Percentiles rank a stretch among this genome's conserved stretches.
Conservation (phyloP, 1,140 invertebrate genomes). For the Araneus ventricosus region DNA sequence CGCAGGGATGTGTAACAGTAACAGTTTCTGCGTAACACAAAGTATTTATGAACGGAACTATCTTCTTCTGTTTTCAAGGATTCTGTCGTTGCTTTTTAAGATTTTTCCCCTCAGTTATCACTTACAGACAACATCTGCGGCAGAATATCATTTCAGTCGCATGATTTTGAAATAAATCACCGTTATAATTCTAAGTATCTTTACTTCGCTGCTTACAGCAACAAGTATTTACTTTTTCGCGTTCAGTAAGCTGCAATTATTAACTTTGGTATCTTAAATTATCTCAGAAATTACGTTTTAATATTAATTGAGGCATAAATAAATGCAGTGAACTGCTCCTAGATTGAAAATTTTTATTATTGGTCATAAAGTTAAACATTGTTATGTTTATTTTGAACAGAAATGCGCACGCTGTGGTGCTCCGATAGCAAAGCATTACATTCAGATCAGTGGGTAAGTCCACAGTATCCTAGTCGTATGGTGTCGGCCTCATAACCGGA, state of each 20-base stretch:
- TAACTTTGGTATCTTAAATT: background rate
- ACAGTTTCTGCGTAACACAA: background rate
- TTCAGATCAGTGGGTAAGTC: too few species aligned
- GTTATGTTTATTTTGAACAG: too few species aligned
- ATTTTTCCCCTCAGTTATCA: background rate
- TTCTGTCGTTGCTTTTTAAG: background rate
- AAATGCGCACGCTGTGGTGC: too few species aligned
- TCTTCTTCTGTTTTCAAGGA: background rate
- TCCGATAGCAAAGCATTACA: too few species aligned
- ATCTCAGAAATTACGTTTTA: background rate
- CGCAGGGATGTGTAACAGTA: slow-evolving; percentile 1
- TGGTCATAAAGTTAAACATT: too few species aligned
- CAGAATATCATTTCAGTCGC: background rate
- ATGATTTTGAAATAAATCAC: background rate
- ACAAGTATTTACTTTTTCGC: background rate
- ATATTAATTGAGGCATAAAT: too few species aligned
- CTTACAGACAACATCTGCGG: background rate
- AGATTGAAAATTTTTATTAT: too few species aligned
- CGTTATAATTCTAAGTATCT: background rate
- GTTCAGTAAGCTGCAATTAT: background rate
- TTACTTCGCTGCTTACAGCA: background rate
- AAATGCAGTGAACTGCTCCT: too few species aligned
- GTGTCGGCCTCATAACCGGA: too few species aligned
- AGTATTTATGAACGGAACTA: background rate
- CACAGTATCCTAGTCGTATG: too few species aligned